Evolutionary conservation across 1,140 invertebrate genomes (phyloP).

Genomic region (Psix sp.): DNA sequence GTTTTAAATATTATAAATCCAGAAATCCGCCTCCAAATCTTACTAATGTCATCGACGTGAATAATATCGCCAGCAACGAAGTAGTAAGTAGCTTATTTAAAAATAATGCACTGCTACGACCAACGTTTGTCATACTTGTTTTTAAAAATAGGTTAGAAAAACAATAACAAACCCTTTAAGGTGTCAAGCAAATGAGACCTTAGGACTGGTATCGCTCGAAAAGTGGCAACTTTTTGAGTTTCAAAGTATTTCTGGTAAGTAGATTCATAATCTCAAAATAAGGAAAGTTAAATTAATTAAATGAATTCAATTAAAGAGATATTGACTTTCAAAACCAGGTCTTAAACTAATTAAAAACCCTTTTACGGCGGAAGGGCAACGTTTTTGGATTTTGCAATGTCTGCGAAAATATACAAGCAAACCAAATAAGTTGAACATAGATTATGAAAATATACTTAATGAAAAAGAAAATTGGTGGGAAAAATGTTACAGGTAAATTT

Average conservation of each 20-base stretch:
- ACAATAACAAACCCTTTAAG: conserved; percentile 33
- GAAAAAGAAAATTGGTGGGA: conserved; percentile 77
- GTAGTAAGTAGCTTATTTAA: conserved; percentile 18
- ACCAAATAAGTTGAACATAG: conserved; percentile 89
- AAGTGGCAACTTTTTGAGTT: conserved; percentile 81
- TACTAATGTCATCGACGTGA: conserved; percentile 77
- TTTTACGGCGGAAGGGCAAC: conserved; percentile 86
- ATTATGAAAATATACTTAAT: conserved; percentile 76
- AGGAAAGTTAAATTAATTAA: conserved; percentile 1
- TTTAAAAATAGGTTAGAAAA: conserved; percentile 34
- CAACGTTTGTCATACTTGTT: conserved; percentile 4
- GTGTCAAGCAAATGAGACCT: conserved; percentile 27
- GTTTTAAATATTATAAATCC: conserved; percentile 81
- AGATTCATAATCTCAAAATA: not conserved
- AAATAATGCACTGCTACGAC: not conserved
- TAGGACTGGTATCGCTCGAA: conserved; percentile 76
- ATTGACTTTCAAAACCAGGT: not conserved
- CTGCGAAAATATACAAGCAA: conserved; percentile 85
- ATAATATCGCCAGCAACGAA: not conserved
- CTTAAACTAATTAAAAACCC: conserved; percentile 78
- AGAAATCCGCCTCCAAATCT: conserved; percentile 76
- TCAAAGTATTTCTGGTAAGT: conserved; percentile 77
- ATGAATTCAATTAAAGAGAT: conserved; percentile 3
- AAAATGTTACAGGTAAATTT: conserved; percentile 49
- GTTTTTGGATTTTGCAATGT: conserved; percentile 89